Evolutionary conservation across 2,888 invertebrate species (phyloP).

Genomic region (Linnaemya tessellans): DNA sequence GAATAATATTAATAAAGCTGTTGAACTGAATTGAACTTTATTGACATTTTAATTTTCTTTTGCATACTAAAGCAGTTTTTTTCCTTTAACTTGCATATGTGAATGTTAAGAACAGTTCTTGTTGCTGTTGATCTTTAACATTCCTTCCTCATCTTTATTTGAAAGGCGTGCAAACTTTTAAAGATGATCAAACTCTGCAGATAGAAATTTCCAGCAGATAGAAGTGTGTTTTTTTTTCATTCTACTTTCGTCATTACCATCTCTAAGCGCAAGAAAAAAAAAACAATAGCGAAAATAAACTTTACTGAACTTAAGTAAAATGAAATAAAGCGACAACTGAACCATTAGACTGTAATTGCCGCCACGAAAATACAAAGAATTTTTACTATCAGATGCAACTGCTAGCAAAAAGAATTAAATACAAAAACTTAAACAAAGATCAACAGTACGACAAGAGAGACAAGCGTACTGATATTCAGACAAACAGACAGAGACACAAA

Average conservation of each 20-base stretch:
- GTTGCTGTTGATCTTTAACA: constrained; percentile 31
- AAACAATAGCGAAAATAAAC: constrained; percentile 2
- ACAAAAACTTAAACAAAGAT: constrained; percentile 42
- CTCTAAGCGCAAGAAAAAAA: constrained; percentile 15
- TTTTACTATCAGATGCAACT: constrained; percentile 71
- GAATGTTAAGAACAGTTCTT: background rate
- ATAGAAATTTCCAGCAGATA: constrained; percentile 51
- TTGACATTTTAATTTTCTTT: constrained; percentile 45
- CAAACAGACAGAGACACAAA: constrained; percentile 49
- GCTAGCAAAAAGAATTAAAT: constrained; percentile 26
- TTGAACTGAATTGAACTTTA: constrained; percentile 11
- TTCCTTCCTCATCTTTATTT: constrained; percentile 34
- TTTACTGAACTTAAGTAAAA: constrained; percentile 44
- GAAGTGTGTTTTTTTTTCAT: constrained; percentile 18
- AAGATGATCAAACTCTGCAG: constrained; percentile 54
- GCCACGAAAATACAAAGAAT: constrained; percentile 69
- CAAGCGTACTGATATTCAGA: constrained; percentile 34
- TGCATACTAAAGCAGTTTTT: constrained; percentile 15
- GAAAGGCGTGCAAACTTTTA: constrained; percentile 40
- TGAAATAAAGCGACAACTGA: constrained; percentile 63
- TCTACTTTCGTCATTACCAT: constrained; percentile 55
- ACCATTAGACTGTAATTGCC: constrained; percentile 72
- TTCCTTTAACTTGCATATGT: constrained; percentile 24
- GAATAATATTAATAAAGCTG: constrained; percentile 31
- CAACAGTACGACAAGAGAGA: constrained; percentile 51